These are phyloP conservation scores for Harpagifer antarcticus DNA, from an alignment of 2,797 vertebrate genomes.

Conservation along the genomic window DNA sequence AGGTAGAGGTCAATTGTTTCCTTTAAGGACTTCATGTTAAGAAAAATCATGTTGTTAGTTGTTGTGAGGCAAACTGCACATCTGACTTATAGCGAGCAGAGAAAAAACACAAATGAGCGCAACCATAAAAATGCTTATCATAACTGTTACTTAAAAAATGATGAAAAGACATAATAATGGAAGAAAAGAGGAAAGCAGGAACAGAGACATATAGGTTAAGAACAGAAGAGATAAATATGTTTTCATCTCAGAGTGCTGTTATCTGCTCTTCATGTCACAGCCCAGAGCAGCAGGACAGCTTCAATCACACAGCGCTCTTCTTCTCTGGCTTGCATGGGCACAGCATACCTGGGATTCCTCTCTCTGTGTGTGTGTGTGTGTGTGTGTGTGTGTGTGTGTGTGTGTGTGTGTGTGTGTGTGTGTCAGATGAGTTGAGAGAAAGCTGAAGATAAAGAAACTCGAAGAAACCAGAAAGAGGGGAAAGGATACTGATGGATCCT, in stretches of 20 bases:
- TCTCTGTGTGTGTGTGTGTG: conserved; percentile 8
- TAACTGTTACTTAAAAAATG: not conserved
- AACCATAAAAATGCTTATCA: too few relatives aligned
- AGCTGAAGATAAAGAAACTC: conserved; percentile 6
- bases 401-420: conserved; percentile 3
- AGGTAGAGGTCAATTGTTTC: conserved; percentile 41
- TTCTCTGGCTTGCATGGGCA: conserved; percentile 58
- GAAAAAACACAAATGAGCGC: too few relatives aligned
- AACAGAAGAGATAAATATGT: conserved; percentile 64
- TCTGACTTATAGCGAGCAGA: too few relatives aligned
- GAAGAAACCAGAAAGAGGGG: not conserved
- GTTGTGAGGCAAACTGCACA: not conserved
- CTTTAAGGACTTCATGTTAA: conserved; percentile 25
- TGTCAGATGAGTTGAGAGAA: conserved; percentile 5
- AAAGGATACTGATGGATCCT: not conserved
- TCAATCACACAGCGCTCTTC: conserved; percentile 61
- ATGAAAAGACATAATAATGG: not conserved
- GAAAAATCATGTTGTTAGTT: not conserved
- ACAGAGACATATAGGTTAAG: conserved; percentile 52
- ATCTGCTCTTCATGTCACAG: conserved; percentile 74
- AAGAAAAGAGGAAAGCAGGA: conserved; percentile 26
- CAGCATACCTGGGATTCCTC: conserved; percentile 75
- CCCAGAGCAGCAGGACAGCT: conserved; percentile 65
- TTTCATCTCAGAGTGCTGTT: conserved; percentile 66
- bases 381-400: conserved; percentile 1